Percentiles rank a stretch among this genome's conserved stretches.
These are phyloP conservation scores for Stenolophus ochropezus DNA, from an alignment of 2,888 invertebrate genomes.

Conservation along the genomic window DNA sequence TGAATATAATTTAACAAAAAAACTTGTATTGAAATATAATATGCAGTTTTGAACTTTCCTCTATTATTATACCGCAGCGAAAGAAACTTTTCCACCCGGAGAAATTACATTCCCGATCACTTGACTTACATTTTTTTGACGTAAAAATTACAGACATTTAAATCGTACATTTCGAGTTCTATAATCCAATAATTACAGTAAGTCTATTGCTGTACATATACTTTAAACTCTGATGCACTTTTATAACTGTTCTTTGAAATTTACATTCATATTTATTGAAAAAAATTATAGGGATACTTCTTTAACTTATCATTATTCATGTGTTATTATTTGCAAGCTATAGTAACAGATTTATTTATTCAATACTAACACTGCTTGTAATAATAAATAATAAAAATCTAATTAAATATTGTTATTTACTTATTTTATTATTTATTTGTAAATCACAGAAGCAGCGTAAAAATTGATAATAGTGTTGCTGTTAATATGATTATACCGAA, in stretches of 20 bases:
- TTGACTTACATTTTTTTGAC: slow-evolving; percentile 49
- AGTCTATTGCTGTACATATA: slow-evolving; percentile 1
- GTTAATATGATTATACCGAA: too few species aligned
- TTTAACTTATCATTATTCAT: not conserved
- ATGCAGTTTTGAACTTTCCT: slow-evolving; percentile 53
- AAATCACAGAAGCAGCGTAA: too few species aligned
- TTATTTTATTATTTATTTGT: not conserved
- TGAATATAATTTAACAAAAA: slow-evolving; percentile 47
- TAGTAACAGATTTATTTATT: not conserved
- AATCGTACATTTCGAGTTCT: slow-evolving; percentile 17
- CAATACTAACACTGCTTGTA: not conserved
- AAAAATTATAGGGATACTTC: slow-evolving; percentile 11
- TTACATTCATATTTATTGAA: slow-evolving; percentile 14
- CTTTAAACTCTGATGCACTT: slow-evolving; percentile 14
- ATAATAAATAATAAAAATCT: too few species aligned
- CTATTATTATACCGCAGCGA: slow-evolving; percentile 47
- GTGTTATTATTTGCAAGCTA: not conserved
- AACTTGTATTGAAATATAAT: slow-evolving; percentile 52
- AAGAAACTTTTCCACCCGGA: slow-evolving; percentile 47
- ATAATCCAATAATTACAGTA: slow-evolving; percentile 25
- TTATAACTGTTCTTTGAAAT: slow-evolving; percentile 23
- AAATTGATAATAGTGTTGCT: too few species aligned
- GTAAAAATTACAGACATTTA: slow-evolving; percentile 53
- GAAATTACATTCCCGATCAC: slow-evolving; percentile 45
- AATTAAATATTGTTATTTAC: not conserved